Evolutionary conservation across 2,113 vertebrate genomes (phyloP).

Genomic region (Sturnira hondurensis): DNA sequence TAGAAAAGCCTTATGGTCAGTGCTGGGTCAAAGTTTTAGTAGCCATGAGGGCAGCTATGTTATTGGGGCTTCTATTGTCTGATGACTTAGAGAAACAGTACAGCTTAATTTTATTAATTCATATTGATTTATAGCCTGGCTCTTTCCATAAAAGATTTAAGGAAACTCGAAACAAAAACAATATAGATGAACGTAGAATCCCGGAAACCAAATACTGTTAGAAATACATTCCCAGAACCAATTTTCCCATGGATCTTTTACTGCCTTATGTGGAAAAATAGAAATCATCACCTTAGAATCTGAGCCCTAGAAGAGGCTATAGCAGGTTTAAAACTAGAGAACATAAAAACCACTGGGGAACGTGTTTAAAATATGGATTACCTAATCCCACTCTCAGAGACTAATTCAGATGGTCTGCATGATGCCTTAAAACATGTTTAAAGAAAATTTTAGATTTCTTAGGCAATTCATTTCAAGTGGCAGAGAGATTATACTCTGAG

Average conservation of each 20-base stretch:
- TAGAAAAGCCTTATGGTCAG: constrained; percentile 35
- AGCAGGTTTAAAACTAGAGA: neutral
- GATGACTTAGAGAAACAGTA: constrained; percentile 47
- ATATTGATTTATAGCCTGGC: constrained; percentile 61
- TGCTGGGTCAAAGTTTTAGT: constrained; percentile 49
- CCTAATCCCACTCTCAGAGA: neutral
- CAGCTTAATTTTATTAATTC: constrained; percentile 62
- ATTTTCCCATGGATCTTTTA: neutral
- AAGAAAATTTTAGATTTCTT: neutral
- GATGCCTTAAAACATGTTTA: neutral
- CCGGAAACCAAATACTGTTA: constrained; percentile 27
- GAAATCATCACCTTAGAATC: neutral
- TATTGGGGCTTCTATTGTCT: constrained; percentile 45
- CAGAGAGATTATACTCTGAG: neutral
- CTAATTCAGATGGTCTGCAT: neutral
- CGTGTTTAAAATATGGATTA: constrained; percentile 30
- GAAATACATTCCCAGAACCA: constrained; percentile 57
- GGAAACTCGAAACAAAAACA: constrained; percentile 63
- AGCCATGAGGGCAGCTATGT: neutral
- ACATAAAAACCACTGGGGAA: neutral
- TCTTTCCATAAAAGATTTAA: constrained; percentile 60
- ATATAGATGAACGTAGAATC: constrained; percentile 34
- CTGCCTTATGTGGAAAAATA: neutral
- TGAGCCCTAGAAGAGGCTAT: neutral
- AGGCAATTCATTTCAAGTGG: neutral